Evolutionary conservation across 1,140 invertebrate species (phyloP).

Genomic region (Notospermus geniculatus): DNA sequence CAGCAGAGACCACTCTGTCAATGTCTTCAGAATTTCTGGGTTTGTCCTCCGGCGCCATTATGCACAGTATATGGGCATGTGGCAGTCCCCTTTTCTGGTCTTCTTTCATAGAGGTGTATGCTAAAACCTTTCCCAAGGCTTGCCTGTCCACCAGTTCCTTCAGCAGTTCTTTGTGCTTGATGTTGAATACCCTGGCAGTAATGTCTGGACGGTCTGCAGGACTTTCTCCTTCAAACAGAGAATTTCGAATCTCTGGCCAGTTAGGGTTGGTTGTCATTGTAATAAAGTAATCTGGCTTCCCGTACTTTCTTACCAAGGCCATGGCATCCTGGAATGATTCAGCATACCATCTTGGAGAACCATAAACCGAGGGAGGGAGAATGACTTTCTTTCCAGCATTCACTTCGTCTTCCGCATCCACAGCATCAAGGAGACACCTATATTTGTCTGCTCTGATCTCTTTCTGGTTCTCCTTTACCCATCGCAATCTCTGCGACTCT

Average conservation of each 20-base stretch:
- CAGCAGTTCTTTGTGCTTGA: constrained; percentile 57
- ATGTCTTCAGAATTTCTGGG: constrained; percentile 15
- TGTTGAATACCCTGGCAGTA: constrained; percentile 56
- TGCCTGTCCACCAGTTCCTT: constrained; percentile 47
- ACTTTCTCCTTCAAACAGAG: constrained; percentile 36
- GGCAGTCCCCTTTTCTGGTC: constrained; percentile 61
- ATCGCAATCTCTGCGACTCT: no score
- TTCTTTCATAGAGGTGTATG: constrained; percentile 55
- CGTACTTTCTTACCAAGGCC: constrained; percentile 57
- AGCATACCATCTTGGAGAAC: constrained; percentile 53
- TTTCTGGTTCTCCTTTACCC: constrained; percentile 27
- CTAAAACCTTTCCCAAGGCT: constrained; percentile 46
- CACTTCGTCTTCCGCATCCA: constrained; percentile 16
- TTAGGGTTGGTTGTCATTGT: constrained; percentile 60
- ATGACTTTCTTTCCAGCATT: constrained; percentile 47
- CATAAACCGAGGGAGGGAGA: constrained; percentile 51
- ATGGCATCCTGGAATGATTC: constrained; percentile 58
- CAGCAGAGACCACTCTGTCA: constrained; percentile 14
- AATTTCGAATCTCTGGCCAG: constrained; percentile 56
- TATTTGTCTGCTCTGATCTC: constrained; percentile 31
- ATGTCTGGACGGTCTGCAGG: constrained; percentile 54
- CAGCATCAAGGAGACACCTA: constrained; percentile 28
- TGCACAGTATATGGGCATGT: constrained; percentile 60
- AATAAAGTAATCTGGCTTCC: constrained; percentile 56
- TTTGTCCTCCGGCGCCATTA: constrained; percentile 28